phyloP scores from a whole-genome alignment of 2,888 invertebrate genomes.

The Hermodice carunculata region DNA sequence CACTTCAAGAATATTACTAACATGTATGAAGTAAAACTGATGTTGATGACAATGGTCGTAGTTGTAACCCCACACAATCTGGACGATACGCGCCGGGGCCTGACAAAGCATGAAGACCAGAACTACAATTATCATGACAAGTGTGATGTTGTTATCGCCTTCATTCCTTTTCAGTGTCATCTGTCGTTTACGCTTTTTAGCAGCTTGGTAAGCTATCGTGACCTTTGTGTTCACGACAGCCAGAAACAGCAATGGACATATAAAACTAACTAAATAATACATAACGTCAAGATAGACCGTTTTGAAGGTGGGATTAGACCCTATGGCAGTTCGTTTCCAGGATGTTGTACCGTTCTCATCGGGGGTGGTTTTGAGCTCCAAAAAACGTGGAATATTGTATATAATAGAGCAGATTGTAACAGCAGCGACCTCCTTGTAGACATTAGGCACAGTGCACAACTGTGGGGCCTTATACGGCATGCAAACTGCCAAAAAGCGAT shows the following conservation, averaged over 20 bases:
- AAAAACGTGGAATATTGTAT: conserved; percentile 41
- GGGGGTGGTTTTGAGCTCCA: conserved; percentile 35
- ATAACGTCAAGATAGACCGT: conserved; percentile 35
- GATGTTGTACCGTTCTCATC: no score
- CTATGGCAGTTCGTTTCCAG: conserved; percentile 32
- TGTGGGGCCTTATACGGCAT: conserved; percentile 39
- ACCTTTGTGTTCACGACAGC: conserved; percentile 34
- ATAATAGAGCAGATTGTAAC: conserved; percentile 34
- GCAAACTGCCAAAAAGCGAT: conserved; percentile 45
- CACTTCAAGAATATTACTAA: conserved; percentile 40
- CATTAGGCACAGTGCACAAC: conserved; percentile 37
- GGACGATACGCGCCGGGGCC: conserved; percentile 37
- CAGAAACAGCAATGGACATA: conserved; percentile 38
- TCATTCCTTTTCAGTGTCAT: conserved; percentile 28
- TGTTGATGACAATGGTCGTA: conserved; percentile 26
- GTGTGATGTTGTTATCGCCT: conserved; percentile 42
- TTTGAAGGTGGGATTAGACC: conserved; percentile 24
- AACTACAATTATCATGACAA: conserved; percentile 44
- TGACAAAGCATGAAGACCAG: conserved; percentile 44
- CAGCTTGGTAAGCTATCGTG: conserved; percentile 39
- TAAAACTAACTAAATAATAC: conserved; percentile 39
- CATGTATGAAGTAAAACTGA: conserved; percentile 39
- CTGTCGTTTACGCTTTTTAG: conserved; percentile 24
- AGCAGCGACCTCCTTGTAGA: conserved; percentile 33
- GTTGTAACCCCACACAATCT: conserved; percentile 31